Percentiles rank a stretch among this genome's conserved stretches.
Evolutionary conservation across 2,888 invertebrate species (phyloP).

Genomic region (Andricus quercusramuli): DNA sequence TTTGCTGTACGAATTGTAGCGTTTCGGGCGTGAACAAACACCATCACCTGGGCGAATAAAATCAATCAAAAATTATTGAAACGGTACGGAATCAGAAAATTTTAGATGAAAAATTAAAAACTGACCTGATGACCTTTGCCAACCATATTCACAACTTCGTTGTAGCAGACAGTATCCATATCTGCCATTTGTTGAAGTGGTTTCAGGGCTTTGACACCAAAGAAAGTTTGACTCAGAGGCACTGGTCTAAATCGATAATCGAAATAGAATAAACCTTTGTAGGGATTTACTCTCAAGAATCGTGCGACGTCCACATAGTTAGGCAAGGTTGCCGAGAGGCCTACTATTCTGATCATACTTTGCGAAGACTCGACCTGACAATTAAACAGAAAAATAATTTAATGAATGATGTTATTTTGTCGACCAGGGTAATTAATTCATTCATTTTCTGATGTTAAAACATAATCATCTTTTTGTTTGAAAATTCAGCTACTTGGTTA

Average conservation of each 20-base stretch:
- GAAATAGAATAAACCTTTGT: conserved; percentile 95
- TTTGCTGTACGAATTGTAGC: conserved; percentile 95
- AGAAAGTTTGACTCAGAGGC: conserved; percentile 94
- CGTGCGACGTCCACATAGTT: conserved; percentile 98
- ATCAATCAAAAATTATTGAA: neutral
- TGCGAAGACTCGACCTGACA: conserved; percentile 89
- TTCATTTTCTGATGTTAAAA: too few species aligned
- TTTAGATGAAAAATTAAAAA: neutral
- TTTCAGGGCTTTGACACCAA: conserved; percentile 88
- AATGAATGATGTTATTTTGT: too few species aligned
- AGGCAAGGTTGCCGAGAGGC: conserved; percentile 97
- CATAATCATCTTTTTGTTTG: too few species aligned
- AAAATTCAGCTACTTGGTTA: too few species aligned
- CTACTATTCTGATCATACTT: conserved; percentile 97
- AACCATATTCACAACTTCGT: conserved; percentile 93
- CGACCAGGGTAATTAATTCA: too few species aligned
- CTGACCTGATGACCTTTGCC: conserved; percentile 92
- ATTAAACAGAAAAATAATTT: conserved; percentile 40
- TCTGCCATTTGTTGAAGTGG: conserved; percentile 84
- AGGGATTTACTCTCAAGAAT: conserved; percentile 96
- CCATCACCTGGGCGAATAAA: conserved; percentile 85
- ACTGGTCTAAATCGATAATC: conserved; percentile 97
- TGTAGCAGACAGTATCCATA: conserved; percentile 96
- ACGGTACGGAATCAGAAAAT: too few species aligned
- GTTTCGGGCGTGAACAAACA: conserved; percentile 98